Conservation (phyloP, 2,888 invertebrate species). For the Conus canariensis region DNA sequence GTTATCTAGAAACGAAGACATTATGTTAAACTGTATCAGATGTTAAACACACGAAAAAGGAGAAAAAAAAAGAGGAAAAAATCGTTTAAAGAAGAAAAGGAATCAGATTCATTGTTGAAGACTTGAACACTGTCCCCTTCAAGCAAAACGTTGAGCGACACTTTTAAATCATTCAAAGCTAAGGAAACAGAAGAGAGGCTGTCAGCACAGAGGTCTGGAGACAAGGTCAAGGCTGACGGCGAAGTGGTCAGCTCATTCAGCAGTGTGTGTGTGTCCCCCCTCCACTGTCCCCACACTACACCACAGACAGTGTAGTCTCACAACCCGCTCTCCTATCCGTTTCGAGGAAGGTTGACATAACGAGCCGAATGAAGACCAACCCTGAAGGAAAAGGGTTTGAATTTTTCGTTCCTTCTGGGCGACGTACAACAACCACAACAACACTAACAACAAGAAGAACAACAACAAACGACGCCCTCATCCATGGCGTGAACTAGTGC, state of each 20-base stretch:
- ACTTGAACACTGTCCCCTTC: too few relatives aligned
- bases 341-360: neutral
- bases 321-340: constrained; percentile 37
- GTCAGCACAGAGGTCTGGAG: neutral
- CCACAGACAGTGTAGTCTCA: neutral
- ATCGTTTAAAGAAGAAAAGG: neutral
- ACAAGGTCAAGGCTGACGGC: neutral
- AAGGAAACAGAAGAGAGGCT: neutral
- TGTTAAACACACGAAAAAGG: neutral
- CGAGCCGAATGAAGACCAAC: too few relatives aligned
- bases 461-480: too few relatives aligned
- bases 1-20: neutral
- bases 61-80: neutral
- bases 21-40: neutral
- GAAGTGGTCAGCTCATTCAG: neutral
- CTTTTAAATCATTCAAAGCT: neutral
- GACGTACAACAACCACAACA: neutral
- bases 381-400: too few relatives aligned
- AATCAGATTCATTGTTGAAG: too few relatives aligned
- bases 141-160: neutral
- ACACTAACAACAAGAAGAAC: neutral
- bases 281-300: neutral
- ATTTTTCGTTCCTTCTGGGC: too few relatives aligned
- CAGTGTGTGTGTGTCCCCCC: neutral
- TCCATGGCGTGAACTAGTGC: too few relatives aligned